Conservation (phyloP, 2,888 invertebrate genomes). For the Polyommatus icarus region DNA sequence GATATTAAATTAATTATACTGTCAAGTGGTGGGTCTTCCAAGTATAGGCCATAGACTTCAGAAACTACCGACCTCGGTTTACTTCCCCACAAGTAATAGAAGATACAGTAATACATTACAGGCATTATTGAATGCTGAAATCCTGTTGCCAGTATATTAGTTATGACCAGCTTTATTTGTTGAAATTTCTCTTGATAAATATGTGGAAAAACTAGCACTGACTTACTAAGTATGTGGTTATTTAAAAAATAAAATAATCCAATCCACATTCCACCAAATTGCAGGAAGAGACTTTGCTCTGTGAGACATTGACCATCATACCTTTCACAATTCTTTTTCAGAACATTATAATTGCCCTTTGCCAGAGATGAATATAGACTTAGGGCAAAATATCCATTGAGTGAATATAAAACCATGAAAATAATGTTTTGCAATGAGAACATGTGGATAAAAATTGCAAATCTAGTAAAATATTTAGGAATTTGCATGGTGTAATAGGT, state of each 20-base stretch:
- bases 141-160: constrained; percentile 79
- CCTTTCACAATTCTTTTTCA: constrained; percentile 70
- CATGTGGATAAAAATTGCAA: constrained; percentile 82
- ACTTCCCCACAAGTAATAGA: constrained; percentile 83
- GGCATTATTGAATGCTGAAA: constrained; percentile 82
- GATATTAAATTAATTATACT: constrained; percentile 69
- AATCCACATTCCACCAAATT: constrained; percentile 85
- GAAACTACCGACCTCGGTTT: constrained; percentile 75
- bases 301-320: constrained; percentile 81
- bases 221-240: constrained; percentile 76
- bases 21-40: constrained; percentile 76
- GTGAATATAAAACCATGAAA: constrained; percentile 79
- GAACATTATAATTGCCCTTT: constrained; percentile 78
- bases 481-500: constrained; percentile 83
- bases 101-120: constrained; percentile 79
- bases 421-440: constrained; percentile 82
- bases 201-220: constrained; percentile 84
- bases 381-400: constrained; percentile 84
- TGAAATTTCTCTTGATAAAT: constrained; percentile 85
- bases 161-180: constrained; percentile 82
- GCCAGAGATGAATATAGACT: constrained; percentile 85
- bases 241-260: constrained; percentile 81
- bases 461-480: constrained; percentile 83
- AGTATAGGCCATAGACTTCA: constrained; percentile 75
- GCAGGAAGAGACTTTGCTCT: constrained; percentile 84